Conservation (phyloP, 2,888 invertebrate species). For the Ceraclea dissimilis region DNA sequence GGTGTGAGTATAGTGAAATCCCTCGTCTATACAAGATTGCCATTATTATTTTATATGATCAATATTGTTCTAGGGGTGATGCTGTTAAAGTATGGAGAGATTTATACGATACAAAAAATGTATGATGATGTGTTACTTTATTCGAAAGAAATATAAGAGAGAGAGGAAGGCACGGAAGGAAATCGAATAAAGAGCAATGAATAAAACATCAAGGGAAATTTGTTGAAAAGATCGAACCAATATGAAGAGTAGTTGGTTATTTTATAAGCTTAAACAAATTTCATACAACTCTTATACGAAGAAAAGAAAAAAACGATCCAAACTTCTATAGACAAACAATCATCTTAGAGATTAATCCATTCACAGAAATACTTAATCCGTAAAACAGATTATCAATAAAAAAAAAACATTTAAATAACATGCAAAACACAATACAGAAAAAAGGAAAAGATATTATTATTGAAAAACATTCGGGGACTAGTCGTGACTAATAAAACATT, state of each 20-base stretch:
- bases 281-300: too few species aligned
- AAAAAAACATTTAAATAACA: too few species aligned
- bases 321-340: too few species aligned
- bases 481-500: too few species aligned
- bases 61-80: constrained; percentile 3
- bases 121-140: not conserved
- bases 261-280: too few species aligned
- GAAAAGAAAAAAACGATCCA: too few species aligned
- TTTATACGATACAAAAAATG: not conserved
- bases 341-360: too few species aligned
- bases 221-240: constrained; percentile 1
- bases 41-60: constrained; percentile 3
- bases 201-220: constrained; percentile 1
- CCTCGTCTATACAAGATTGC: not conserved
- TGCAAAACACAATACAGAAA: too few species aligned
- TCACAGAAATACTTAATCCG: too few species aligned
- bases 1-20: constrained; percentile 2
- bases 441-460: too few species aligned
- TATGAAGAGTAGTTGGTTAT: not conserved
- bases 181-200: not conserved
- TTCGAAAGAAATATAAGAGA: not conserved
- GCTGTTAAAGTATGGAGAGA: not conserved
- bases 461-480: too few species aligned
- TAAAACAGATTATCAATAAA: too few species aligned
- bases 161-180: not conserved